Conservation (phyloP, 2,797 vertebrate species). For the Perdix hodgsoniae region DNA sequence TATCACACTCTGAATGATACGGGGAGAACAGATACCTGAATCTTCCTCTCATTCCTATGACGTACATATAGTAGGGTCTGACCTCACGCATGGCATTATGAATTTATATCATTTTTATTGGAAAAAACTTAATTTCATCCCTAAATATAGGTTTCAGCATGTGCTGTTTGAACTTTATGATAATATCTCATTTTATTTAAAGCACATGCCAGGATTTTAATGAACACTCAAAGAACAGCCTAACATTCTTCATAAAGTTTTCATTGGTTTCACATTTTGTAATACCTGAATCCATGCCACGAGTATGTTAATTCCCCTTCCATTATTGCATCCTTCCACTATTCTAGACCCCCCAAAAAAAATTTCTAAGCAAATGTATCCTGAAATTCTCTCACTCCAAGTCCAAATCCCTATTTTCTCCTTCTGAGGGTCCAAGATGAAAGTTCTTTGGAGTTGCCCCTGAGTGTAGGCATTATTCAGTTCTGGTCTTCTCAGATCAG, state of each 20-base stretch:
- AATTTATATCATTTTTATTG: not conserved
- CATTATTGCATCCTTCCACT: not conserved
- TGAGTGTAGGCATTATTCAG: accelerated
- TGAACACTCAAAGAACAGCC: not conserved
- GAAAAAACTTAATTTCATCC: not conserved
- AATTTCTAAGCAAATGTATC: not conserved
- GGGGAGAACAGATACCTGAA: not conserved
- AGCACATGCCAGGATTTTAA: not conserved
- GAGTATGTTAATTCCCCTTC: not conserved
- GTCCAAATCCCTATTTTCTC: not conserved
- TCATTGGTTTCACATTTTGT: constrained; percentile 2
- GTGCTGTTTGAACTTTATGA: not conserved
- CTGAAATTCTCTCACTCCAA: not conserved
- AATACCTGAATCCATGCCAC: not conserved
- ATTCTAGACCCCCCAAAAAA: not conserved
- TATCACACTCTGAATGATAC: not conserved
- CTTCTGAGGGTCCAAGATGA: not conserved
- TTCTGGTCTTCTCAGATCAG: not conserved
- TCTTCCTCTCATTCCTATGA: not conserved
- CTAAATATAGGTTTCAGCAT: not conserved
- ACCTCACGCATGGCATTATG: not conserved
- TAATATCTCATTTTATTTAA: not conserved
- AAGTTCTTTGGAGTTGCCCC: not conserved
- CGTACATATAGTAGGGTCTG: not conserved
- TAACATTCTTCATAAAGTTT: not conserved